Conservation (phyloP, 2,888 invertebrate species). For the Drosophila falleni region DNA sequence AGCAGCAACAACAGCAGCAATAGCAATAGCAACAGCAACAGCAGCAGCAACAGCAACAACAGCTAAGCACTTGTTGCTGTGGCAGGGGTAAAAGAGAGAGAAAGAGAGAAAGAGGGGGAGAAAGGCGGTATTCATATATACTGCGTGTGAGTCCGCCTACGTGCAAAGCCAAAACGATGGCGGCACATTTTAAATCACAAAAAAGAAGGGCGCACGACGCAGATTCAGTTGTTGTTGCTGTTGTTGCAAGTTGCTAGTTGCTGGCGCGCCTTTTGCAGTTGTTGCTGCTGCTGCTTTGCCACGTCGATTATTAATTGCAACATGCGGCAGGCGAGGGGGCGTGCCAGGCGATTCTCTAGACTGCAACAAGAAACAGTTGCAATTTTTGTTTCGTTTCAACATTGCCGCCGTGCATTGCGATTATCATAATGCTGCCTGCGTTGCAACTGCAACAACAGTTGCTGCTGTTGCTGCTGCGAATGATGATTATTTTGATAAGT, state of each 20-base stretch:
- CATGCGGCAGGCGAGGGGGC: constrained; percentile 44
- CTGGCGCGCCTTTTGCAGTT: constrained; percentile 41
- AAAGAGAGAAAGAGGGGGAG: background rate
- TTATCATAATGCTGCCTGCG: constrained; percentile 73
- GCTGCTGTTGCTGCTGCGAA: constrained; percentile 45
- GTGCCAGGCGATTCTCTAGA: constrained; percentile 38
- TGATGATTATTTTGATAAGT: constrained; percentile 78
- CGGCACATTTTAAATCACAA: constrained; percentile 79
- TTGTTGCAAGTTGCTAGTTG: constrained; percentile 19
- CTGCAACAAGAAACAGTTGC: constrained; percentile 72
- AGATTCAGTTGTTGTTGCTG: constrained; percentile 24
- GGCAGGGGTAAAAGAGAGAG: background rate
- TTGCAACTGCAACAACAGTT: constrained; percentile 28
- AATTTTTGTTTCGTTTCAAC: constrained; percentile 68
- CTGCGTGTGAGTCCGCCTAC: constrained; percentile 75
- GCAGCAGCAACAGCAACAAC: constrained; percentile 15
- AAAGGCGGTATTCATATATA: constrained; percentile 10
- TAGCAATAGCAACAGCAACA: constrained; percentile 34
- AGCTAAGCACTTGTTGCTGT: constrained; percentile 54
- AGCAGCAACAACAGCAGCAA: constrained; percentile 17
- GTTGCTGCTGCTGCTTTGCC: constrained; percentile 39
- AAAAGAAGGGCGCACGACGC: constrained; percentile 75
- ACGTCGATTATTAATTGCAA: constrained; percentile 78
- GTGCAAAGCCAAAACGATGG: constrained; percentile 58
- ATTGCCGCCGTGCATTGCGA: constrained; percentile 70